Percentiles rank a stretch among this genome's conserved stretches.
Conservation (phyloP, 2,888 invertebrate genomes). For the Microdon myrmicae region DNA sequence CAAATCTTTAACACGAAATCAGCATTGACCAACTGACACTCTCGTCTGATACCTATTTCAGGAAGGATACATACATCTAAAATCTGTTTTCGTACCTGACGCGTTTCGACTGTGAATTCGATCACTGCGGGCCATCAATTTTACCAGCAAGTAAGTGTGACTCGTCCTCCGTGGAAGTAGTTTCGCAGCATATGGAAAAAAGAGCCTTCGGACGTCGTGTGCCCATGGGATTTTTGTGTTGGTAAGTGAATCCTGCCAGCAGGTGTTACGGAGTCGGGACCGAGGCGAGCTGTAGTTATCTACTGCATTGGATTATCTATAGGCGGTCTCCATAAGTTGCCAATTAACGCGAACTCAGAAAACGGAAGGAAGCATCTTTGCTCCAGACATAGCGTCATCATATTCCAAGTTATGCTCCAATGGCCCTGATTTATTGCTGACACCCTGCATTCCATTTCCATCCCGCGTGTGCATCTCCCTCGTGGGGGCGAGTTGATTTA, state of each 20-base stretch:
- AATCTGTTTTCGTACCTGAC: too few relatives aligned
- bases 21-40: too few relatives aligned
- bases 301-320: conserved; percentile 1
- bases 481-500: conserved; percentile 26
- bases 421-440: conserved; percentile 44
- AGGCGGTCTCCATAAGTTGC: conserved; percentile 27
- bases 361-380: conserved; percentile 11
- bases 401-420: neutral
- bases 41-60: too few relatives aligned
- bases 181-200: conserved; percentile 37
- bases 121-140: neutral
- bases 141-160: conserved; percentile 19
- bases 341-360: conserved; percentile 26
- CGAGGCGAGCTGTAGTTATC: conserved; percentile 5
- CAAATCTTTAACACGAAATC: too few relatives aligned
- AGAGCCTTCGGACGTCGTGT: conserved; percentile 2
- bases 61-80: too few relatives aligned
- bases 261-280: conserved; percentile 28
- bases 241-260: conserved; percentile 44
- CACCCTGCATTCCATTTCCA: conserved; percentile 21
- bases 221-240: neutral
- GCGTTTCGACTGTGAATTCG: too few relatives aligned
- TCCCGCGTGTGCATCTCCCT: neutral
- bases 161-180: conserved; percentile 15
- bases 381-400: conserved; percentile 16